Percentiles rank a stretch among this genome's conserved stretches.
phyloP scores from a whole-genome alignment of 2,888 invertebrate species.

The Nasonovia ribisnigri region DNA sequence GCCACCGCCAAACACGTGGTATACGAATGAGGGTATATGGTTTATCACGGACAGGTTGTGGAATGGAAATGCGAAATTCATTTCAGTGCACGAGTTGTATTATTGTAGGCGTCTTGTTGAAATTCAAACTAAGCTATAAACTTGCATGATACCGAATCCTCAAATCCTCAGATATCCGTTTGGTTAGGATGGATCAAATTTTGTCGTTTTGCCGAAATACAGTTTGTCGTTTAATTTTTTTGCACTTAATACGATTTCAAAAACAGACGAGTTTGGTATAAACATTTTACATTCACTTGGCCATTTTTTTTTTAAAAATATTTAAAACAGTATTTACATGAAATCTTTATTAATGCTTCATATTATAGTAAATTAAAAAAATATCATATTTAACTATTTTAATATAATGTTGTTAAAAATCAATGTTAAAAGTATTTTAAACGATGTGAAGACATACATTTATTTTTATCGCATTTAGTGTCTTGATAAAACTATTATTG shows the following conservation, averaged over 20 bases:
- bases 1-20: background rate
- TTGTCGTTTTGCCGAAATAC: background rate
- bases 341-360: background rate
- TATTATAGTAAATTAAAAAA: background rate
- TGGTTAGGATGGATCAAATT: background rate
- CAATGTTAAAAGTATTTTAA: background rate
- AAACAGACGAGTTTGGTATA: no score
- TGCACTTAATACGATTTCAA: background rate
- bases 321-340: background rate
- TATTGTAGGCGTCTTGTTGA: conserved; percentile 23
- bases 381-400: background rate
- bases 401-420: background rate
- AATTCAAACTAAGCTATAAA: background rate
- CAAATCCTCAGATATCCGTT: background rate
- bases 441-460: background rate
- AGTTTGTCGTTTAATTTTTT: background rate
- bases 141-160: background rate
- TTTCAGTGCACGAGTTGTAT: background rate
- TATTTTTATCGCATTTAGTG: background rate
- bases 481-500: background rate
- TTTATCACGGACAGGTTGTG: background rate
- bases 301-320: background rate
- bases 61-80: conserved; percentile 31
- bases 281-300: background rate
- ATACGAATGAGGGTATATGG: background rate